Percentiles rank a stretch among this genome's conserved stretches.
Conservation (phyloP, 2,797 vertebrate species). For the Enteromius fasciolatus region DNA sequence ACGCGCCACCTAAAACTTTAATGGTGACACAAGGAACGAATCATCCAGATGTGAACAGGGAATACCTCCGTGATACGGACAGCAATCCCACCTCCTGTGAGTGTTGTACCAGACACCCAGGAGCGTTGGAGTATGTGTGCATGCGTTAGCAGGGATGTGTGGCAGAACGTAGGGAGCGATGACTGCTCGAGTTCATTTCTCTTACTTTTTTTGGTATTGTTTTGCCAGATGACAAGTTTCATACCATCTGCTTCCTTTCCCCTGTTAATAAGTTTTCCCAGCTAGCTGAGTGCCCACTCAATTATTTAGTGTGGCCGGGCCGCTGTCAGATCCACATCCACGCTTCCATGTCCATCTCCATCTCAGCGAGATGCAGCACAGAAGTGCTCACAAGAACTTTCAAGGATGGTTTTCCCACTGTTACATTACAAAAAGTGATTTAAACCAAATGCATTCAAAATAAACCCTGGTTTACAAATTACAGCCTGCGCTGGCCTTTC, state of each 20-base stretch:
- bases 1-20: slow-evolving; percentile 79
- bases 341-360: slow-evolving; percentile 31
- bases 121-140: neutral
- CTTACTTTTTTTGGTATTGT: slow-evolving; percentile 52
- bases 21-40: slow-evolving; percentile 73
- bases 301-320: slow-evolving; percentile 54
- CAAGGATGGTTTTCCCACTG: neutral
- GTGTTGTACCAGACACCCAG: slow-evolving; percentile 46
- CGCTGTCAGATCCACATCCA: slow-evolving; percentile 35
- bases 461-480: neutral
- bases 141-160: neutral
- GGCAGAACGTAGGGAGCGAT: slow-evolving; percentile 57
- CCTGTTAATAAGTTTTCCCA: slow-evolving; percentile 55
- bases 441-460: neutral
- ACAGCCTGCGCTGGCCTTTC: neutral
- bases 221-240: slow-evolving; percentile 56
- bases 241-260: slow-evolving; percentile 52
- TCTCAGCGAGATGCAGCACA: slow-evolving; percentile 4
- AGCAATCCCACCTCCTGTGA: slow-evolving; percentile 57
- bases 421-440: neutral
- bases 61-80: slow-evolving; percentile 55
- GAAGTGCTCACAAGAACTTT: neutral
- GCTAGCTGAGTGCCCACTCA: slow-evolving; percentile 52
- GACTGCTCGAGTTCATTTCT: slow-evolving; percentile 64
- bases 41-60: slow-evolving; percentile 64